These are phyloP conservation scores for Agonopterix alstromeriana DNA, from an alignment of 2,888 invertebrate species.

Conservation along the genomic window DNA sequence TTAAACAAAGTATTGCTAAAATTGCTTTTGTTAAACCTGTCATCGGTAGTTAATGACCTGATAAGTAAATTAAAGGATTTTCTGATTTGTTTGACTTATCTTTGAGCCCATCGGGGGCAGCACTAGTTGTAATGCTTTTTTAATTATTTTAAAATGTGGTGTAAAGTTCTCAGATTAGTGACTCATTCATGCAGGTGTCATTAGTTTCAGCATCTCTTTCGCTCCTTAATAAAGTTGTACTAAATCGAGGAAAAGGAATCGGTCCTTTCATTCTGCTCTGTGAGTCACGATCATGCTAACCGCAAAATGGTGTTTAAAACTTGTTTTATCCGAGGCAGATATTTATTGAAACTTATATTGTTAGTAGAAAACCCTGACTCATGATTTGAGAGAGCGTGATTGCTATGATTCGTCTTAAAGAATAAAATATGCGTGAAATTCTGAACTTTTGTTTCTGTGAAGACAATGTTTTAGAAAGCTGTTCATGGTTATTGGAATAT, in stretches of 20 bases:
- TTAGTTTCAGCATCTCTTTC: slow-evolving; percentile 22
- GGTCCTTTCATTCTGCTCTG: slow-evolving; percentile 16
- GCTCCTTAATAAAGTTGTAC: slow-evolving; percentile 13
- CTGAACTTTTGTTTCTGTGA: slow-evolving; percentile 21
- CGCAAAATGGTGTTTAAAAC: slow-evolving; percentile 43
- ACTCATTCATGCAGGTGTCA: slow-evolving; percentile 24
- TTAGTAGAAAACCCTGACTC: slow-evolving; percentile 30
- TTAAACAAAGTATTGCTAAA: too few species aligned
- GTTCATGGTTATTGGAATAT: too few species aligned
- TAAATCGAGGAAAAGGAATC: slow-evolving; percentile 14
- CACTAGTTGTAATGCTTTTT: slow-evolving; percentile 25
- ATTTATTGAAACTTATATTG: slow-evolving; percentile 22
- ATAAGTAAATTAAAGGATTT: slow-evolving; percentile 7
- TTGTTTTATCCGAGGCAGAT: slow-evolving; percentile 38
- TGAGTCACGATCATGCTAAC: slow-evolving; percentile 51
- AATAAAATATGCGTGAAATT: slow-evolving; percentile 28
- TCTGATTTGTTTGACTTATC: slow-evolving; percentile 6
- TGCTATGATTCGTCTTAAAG: slow-evolving; percentile 23
- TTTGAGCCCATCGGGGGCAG: slow-evolving; percentile 11
- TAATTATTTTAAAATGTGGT: slow-evolving; percentile 22
- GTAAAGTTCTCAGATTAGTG: slow-evolving; percentile 24
- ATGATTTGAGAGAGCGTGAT: slow-evolving; percentile 31
- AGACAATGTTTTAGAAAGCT: slow-evolving; percentile 29
- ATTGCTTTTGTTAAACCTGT: not conserved
- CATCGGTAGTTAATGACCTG: slow-evolving; percentile 1